Percentiles rank a stretch among this genome's conserved stretches.
Evolutionary conservation across 2,797 vertebrate genomes (phyloP).

Genomic region (Apogon hyalosoma): DNA sequence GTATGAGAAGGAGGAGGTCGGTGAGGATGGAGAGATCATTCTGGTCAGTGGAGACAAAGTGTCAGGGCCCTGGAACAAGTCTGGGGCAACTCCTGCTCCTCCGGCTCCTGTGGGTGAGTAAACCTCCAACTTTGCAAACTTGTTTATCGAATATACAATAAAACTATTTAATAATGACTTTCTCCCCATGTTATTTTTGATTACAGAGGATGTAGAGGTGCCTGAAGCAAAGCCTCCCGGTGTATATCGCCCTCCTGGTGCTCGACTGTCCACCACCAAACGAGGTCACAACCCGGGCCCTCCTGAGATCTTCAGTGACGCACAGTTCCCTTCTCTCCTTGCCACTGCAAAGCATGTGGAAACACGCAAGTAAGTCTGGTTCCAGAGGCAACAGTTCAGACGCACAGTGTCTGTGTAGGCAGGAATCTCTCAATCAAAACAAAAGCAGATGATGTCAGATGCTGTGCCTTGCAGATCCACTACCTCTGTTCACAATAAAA

Average conservation of each 20-base stretch:
- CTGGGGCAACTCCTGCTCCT: conserved; percentile 82
- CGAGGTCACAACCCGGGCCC: conserved; percentile 88
- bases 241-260: conserved; percentile 95
- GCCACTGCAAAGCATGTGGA: conserved; percentile 96
- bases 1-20: conserved; percentile 93
- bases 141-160: not conserved
- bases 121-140: not conserved
- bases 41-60: conserved; percentile 88
- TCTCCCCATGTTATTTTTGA: not conserved
- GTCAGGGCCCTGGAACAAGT: conserved; percentile 97
- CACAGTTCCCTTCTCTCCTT: conserved; percentile 95
- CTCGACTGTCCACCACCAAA: conserved; percentile 87
- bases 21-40: conserved; percentile 92
- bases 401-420: too few relatives aligned
- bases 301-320: conserved; percentile 94
- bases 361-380: conserved; percentile 91
- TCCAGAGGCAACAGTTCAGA: not conserved
- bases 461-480: too few relatives aligned
- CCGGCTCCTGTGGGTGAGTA: conserved; percentile 81
- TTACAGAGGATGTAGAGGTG: conserved; percentile 86
- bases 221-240: conserved; percentile 91
- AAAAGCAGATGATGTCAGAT: too few relatives aligned
- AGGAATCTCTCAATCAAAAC: too few relatives aligned
- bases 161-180: not conserved
- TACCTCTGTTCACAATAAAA: too few relatives aligned